These are phyloP conservation scores for Bombyx huttoni DNA, from an alignment of 2,888 invertebrate genomes.

Conservation along the genomic window DNA sequence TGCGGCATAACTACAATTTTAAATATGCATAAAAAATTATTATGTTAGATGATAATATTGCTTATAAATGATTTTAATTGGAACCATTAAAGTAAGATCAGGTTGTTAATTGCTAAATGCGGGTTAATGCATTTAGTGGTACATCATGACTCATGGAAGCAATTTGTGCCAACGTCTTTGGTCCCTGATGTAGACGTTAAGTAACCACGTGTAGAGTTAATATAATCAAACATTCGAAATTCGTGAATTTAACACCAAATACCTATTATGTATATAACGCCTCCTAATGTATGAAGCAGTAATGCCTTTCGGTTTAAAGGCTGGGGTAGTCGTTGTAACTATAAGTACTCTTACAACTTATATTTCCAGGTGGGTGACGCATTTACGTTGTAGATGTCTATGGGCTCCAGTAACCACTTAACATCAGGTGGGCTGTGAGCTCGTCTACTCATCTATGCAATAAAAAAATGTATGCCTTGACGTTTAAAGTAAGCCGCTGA, in stretches of 20 bases:
- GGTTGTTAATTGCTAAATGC: conserved; percentile 46
- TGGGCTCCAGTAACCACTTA: too few species aligned
- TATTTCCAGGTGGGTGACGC: too few species aligned
- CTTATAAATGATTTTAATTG: conserved; percentile 31
- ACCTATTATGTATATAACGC: conserved; percentile 20
- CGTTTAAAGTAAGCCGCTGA: conserved; percentile 8
- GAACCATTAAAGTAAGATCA: conserved; percentile 45
- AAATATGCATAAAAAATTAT: neutral
- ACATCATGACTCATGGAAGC: conserved; percentile 43
- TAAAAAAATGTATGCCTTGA: conserved; percentile 16
- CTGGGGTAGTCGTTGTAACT: too few species aligned
- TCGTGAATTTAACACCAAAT: conserved; percentile 2
- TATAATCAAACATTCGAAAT: neutral
- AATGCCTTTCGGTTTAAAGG: too few species aligned
- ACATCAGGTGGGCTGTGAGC: too few species aligned
- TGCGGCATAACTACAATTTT: neutral
- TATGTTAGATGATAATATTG: neutral
- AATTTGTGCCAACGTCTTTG: conserved; percentile 36
- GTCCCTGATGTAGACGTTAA: conserved; percentile 20
- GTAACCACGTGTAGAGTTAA: conserved; percentile 7
- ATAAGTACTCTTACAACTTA: too few species aligned
- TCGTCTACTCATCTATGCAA: too few species aligned
- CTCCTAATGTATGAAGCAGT: too few species aligned
- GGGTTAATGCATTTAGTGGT: conserved; percentile 41
- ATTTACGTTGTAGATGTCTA: too few species aligned